Evolutionary conservation across 2,888 invertebrate species (phyloP), one percentile per base, ranked within the genome.

Genomic region (Cheilosia vulpina): DNA sequence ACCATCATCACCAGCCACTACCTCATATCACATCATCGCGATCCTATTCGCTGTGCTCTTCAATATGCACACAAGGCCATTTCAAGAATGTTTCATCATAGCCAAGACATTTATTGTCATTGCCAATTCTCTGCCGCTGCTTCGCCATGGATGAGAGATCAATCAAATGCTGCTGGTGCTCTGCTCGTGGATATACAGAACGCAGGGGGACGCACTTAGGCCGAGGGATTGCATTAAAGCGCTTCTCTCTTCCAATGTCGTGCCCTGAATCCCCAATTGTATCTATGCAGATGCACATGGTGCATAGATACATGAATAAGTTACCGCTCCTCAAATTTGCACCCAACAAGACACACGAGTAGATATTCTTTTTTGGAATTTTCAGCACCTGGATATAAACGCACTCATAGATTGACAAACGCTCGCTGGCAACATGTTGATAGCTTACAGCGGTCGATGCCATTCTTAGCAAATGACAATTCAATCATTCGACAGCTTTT

Each of bases 51-150:
- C 24, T 24, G 21, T 73, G 85, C 81, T 85, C 85, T 85, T 85
- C 85, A 85, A 85, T 85, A 85, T 85, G 85, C 85, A 77, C 81
- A 85, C 85, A 85, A 85, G 85, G 85, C 85, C 85, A 85, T 85
- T 77, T 72, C 50, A 85, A 85, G 85, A 85, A 80, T 85, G 81
- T 85, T 85, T 81, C 85, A 85, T 85, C 85, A 85, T 63, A 85
- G 80, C 81, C 81, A 85, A 85, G 81, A 85, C 81, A 85, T 85
- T 85, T 85, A 76, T 85, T 85, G 85, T 85, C 85, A 85, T 85
- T 85, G 85, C 85, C 85, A 85, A 81, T 81, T 81, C 85, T 76
- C 57, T 34, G 80, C 60, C 80, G 60, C 75, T 80, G 60, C 75
- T 80, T 76, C 68, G 71, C 81, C 76, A 81, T 85, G 85, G 81